Conservation (phyloP, 2,888 invertebrate species). For the Drosophila emarginata region DNA sequence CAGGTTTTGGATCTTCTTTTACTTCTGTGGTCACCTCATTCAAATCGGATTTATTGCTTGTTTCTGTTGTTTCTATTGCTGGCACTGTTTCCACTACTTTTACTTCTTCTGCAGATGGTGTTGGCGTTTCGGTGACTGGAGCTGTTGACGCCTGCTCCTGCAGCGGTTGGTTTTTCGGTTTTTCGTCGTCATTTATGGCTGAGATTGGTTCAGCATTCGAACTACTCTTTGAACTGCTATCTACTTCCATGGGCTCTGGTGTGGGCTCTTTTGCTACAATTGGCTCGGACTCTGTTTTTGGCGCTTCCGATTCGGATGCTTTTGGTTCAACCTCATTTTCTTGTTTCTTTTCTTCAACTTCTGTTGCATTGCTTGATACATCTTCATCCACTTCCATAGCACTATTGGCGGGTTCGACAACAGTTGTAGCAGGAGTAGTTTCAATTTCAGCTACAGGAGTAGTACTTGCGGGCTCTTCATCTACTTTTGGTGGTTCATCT, state of each 20-base stretch:
- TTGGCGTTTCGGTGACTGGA: constrained; percentile 28
- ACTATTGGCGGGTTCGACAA: constrained; percentile 24
- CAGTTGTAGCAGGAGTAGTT: constrained; percentile 28
- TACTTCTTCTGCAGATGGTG: constrained; percentile 21
- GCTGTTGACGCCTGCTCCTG: constrained; percentile 12
- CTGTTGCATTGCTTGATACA: constrained; percentile 18
- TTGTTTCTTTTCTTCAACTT: constrained; percentile 28
- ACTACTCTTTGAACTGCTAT: constrained; percentile 63
- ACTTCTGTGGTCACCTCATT: constrained; percentile 43
- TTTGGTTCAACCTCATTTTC: constrained; percentile 10
- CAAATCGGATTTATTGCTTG: constrained; percentile 41
- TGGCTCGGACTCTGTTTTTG: constrained; percentile 39
- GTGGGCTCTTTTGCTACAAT: constrained; percentile 54
- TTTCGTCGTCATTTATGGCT: constrained; percentile 10
- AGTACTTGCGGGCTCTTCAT: constrained; percentile 48
- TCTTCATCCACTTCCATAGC: constrained; percentile 60
- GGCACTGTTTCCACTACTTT: constrained; percentile 20
- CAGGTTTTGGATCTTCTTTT: constrained; percentile 36
- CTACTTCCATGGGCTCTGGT: constrained; percentile 81
- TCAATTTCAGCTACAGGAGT: constrained; percentile 47
- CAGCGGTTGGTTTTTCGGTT: background rate
- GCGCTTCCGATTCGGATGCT: constrained; percentile 16
- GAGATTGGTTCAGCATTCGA: constrained; percentile 36
- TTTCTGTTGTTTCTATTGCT: constrained; percentile 23
- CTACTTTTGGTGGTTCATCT: constrained; percentile 34